Evolutionary conservation across 2,113 vertebrate genomes (phyloP), one percentile per base, ranked within the genome.

Genomic region (Oryzias curvinotus): DNA sequence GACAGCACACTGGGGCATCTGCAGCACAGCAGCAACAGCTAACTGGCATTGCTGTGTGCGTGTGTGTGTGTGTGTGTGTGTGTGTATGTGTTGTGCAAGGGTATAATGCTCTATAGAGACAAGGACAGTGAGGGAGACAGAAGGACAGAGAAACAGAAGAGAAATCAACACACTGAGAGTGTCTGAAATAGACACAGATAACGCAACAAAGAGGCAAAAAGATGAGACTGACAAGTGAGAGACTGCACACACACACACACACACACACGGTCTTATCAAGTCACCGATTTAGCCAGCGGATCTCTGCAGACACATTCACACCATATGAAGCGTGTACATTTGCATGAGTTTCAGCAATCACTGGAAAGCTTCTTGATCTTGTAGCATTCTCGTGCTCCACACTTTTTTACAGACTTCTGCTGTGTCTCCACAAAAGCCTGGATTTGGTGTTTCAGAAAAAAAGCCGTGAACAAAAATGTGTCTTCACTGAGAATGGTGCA

Each of bases 1-100:
- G 83, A 88, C 86, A 86, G 87, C 82, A 86, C 84, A 85, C 85
- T 80, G 75, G 84, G 83, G 86, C 80, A 89, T 89, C 84, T 90
- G 86, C 87, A 86, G 85, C 87, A 78, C 76, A 86, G 83, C 84
- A 80, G 85, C 84, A 83, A 80, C 78, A 86, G 77, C 83, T 85
- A 84, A 74, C 80, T 81, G 72, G 67, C 68, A 67, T 71, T 68
- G 49, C 60, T 58, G 19, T 62, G 41, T 61, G 61, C 59, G 45
- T 63, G 50, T 56, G 36, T 26, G 30, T 44, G 65, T 43, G 60
- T 62, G 68, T 57, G 25, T 49, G 52, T 44, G 59, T 62, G 73
- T 30, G 63, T n/a, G n/a, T n/a, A n/a, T n/a, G n/a, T 30, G 56
- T 59, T 68, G 57, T 62, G 15, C 16, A 30, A 53, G 47, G 54